Evolutionary conservation across 2,113 vertebrate species (phyloP).

Genomic region (Phalacrocorax pelagicus): DNA sequence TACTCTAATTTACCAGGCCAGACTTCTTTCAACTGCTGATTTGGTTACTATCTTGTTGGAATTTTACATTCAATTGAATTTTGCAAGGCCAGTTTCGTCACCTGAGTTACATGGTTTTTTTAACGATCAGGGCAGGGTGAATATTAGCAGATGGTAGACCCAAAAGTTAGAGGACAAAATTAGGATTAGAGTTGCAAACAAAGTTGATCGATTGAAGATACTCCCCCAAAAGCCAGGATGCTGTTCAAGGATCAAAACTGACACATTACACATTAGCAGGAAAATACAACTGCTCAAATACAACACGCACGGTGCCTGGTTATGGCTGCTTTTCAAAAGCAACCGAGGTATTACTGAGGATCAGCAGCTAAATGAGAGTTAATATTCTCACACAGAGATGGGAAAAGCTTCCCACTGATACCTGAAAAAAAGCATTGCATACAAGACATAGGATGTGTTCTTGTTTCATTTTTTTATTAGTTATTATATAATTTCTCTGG

Average conservation of each 20-base stretch:
- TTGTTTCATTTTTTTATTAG: neutral
- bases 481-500: neutral
- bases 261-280: neutral
- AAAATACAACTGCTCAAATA: neutral
- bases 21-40: neutral
- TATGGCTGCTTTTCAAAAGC: neutral
- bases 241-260: neutral
- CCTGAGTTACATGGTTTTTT: neutral
- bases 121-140: neutral
- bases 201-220: neutral
- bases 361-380: neutral
- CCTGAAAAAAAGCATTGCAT: neutral
- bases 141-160: neutral
- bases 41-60: neutral
- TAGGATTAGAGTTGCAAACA: neutral
- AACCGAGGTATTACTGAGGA: neutral
- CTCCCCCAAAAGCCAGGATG: neutral
- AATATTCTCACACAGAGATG: neutral
- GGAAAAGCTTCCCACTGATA: neutral
- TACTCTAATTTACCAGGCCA: neutral
- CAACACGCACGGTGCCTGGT: accelerated
- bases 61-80: neutral
- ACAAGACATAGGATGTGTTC: neutral
- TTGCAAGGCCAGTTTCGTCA: neutral
- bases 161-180: neutral